A percentile compares a stretch with the other conserved stretches of the same genome.
phyloP scores from a whole-genome alignment of 2,113 vertebrate species.

The Seriola dumerili region DNA sequence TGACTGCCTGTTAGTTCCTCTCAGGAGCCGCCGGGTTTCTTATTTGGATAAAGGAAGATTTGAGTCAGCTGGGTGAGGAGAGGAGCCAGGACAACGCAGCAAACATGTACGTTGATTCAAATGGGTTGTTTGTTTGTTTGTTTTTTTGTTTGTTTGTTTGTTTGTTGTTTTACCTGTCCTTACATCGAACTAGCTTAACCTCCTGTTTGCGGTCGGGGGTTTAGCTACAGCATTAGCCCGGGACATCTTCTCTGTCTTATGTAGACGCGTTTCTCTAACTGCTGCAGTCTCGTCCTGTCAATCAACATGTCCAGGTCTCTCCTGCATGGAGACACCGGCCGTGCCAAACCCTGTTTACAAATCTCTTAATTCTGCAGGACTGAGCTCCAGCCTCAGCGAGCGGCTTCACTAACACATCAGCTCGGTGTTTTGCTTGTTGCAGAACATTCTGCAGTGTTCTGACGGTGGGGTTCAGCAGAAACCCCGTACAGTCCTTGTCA shows the following conservation, averaged over 20 bases:
- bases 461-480: too few species aligned
- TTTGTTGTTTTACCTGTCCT: neutral
- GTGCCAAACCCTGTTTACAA: neutral
- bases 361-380: neutral
- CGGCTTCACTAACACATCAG: neutral
- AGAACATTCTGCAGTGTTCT: neutral
- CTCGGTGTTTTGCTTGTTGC: neutral
- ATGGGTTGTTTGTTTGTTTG: neutral
- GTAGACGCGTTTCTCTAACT: neutral
- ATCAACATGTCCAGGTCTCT: neutral
- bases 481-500: too few species aligned
- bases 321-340: neutral
- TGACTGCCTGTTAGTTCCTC: too few species aligned
- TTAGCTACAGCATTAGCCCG: neutral
- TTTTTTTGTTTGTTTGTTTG: neutral
- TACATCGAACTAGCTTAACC: neutral
- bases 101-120: constrained; percentile 45
- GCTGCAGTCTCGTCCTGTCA: constrained; percentile 13
- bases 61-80: constrained; percentile 14
- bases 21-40: neutral
- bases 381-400: too few species aligned
- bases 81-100: constrained; percentile 33
- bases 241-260: neutral
- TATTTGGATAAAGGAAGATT: constrained; percentile 11
- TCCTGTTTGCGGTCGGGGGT: too few species aligned